A percentile compares a stretch with the other conserved stretches of the same genome.
phyloP scores from a whole-genome alignment of 2,888 invertebrate species.

The Sarcophaga rosellei region DNA sequence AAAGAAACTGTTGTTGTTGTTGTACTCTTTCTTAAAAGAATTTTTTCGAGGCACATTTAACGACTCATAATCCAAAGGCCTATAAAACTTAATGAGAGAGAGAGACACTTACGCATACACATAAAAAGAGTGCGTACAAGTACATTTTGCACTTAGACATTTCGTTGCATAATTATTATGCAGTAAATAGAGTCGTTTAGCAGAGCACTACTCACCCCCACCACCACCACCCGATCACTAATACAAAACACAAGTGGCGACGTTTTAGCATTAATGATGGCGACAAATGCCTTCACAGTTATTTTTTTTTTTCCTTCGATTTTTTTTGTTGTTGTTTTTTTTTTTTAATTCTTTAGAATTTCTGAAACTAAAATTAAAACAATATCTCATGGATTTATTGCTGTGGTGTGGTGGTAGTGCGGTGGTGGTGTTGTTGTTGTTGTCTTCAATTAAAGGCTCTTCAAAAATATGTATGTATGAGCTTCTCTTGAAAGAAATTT shows the following conservation, averaged over 20 bases:
- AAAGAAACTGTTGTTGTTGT: neutral
- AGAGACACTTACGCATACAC: neutral
- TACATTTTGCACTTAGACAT: conserved; percentile 24
- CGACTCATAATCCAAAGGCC: conserved; percentile 4
- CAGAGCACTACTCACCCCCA: neutral
- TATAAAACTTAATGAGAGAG: no score
- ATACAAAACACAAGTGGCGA: neutral
- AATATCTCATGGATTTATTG: no score
- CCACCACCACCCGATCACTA: no score
- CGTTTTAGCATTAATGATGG: conserved; percentile 14
- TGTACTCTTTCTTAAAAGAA: no score
- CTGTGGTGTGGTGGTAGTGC: no score
- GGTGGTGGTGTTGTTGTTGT: no score
- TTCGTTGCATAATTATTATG: conserved; percentile 62
- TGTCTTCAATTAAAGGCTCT: no score
- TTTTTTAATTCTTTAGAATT: neutral
- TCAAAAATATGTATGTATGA: no score
- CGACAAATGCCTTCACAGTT: neutral
- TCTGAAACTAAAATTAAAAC: no score
- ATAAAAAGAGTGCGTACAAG: conserved; percentile 26
- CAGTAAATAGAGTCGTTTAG: conserved; percentile 10
- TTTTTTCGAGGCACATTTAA: no score
- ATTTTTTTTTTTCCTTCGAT: neutral
- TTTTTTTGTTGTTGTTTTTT: no score
- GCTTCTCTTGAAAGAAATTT: no score